phyloP scores from a whole-genome alignment of 2,888 invertebrate species.

The Aradus depressus region DNA sequence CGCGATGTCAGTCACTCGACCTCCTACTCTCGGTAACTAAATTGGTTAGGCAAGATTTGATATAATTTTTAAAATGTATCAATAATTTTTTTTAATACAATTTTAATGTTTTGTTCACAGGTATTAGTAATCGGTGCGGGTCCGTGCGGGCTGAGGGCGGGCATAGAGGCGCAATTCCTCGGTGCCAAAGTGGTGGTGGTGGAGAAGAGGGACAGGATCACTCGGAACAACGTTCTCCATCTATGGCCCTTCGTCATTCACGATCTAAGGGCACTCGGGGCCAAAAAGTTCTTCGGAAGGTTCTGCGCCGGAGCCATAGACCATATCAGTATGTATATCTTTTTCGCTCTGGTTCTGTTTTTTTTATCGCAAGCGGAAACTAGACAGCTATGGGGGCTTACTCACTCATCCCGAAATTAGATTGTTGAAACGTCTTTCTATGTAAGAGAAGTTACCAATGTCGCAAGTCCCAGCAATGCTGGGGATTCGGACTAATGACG shows the following conservation, averaged over 20 bases:
- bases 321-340: constrained; percentile 65
- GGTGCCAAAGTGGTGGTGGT: constrained; percentile 92
- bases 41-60: too few species aligned
- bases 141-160: constrained; percentile 87
- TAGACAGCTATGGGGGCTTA: neutral
- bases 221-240: constrained; percentile 93
- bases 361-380: too few species aligned
- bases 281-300: constrained; percentile 97
- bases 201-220: constrained; percentile 89
- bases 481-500: too few species aligned
- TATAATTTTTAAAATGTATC: too few species aligned
- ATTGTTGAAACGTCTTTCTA: neutral
- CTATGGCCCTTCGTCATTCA: constrained; percentile 97
- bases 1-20: too few species aligned
- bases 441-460: too few species aligned
- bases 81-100: too few species aligned
- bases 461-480: too few species aligned
- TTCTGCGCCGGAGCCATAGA: constrained; percentile 98
- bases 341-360: too few species aligned
- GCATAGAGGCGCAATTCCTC: constrained; percentile 90
- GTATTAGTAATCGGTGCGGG: constrained; percentile 89
- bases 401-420: neutral
- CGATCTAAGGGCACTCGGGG: constrained; percentile 83
- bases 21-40: too few species aligned
- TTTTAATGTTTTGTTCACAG: too few species aligned